Conservation (phyloP, 1,140 invertebrate species). For the Luehdorfia chinensis region DNA sequence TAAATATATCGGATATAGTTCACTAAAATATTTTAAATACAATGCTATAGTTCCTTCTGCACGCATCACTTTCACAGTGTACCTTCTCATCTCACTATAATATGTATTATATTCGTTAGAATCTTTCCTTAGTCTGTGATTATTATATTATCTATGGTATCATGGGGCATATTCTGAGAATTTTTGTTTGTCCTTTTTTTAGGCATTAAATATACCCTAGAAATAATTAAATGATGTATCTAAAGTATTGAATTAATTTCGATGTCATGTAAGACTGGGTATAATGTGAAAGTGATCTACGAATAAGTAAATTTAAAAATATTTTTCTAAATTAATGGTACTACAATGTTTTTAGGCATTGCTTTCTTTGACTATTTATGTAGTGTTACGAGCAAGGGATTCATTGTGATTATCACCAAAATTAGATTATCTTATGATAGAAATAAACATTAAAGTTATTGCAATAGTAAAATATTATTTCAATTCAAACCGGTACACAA, state of each 20-base stretch:
- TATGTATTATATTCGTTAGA: neutral
- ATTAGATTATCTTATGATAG: too few species aligned
- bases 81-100: neutral
- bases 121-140: too few species aligned
- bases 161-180: too few species aligned
- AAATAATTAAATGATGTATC: too few species aligned
- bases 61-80: slow-evolving; percentile 2
- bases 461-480: neutral
- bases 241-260: too few species aligned
- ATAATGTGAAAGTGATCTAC: slow-evolving; percentile 6
- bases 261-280: slow-evolving; percentile 4
- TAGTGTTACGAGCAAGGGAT: neutral
- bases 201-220: too few species aligned
- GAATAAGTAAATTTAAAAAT: neutral
- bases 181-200: too few species aligned
- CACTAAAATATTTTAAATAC: too few species aligned
- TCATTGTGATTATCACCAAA: too few species aligned
- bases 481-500: neutral
- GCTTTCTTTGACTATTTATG: neutral
- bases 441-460: too few species aligned
- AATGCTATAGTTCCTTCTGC: neutral
- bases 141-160: too few species aligned
- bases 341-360: neutral
- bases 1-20: neutral
- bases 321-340: slow-evolving; percentile 17